A percentile compares a stretch with the other conserved stretches of the same genome.
Conservation (phyloP, 1,140 invertebrate genomes). For the Bemisia tabaci region DNA sequence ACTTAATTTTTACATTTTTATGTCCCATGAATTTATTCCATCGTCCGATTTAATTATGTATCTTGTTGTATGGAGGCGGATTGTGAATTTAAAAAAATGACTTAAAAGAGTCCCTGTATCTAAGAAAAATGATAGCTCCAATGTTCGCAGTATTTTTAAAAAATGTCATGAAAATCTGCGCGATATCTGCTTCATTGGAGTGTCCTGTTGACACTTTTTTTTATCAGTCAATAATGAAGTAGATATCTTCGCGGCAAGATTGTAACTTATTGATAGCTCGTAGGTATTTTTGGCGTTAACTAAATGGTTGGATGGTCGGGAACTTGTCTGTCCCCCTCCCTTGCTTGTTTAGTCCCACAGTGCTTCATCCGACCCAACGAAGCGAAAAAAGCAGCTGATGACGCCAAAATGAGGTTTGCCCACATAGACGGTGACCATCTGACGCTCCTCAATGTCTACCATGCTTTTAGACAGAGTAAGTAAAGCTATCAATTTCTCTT, state of each 20-base stretch:
- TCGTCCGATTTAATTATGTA: too few relatives aligned
- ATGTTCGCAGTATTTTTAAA: too few relatives aligned
- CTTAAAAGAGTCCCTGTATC: too few relatives aligned
- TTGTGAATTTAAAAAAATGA: too few relatives aligned
- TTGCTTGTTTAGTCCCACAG: conserved; percentile 71
- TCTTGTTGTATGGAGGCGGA: too few relatives aligned
- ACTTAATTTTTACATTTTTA: too few relatives aligned
- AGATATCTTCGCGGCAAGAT: conserved; percentile 24
- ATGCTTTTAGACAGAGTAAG: conserved; percentile 99
- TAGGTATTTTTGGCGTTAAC: conserved; percentile 35
- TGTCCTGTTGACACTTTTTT: too few relatives aligned
- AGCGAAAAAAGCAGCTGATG: conserved; percentile 96
- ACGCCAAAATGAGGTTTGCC: conserved; percentile 97
- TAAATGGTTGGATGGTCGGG: conserved; percentile 41
- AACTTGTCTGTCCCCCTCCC: conserved; percentile 31
- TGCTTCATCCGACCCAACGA: conserved; percentile 98
- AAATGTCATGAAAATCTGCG: too few relatives aligned
- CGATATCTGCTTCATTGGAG: too few relatives aligned
- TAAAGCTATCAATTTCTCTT: conserved; percentile 25
- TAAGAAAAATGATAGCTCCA: too few relatives aligned
- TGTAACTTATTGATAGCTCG: conserved; percentile 33
- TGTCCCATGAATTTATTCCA: too few relatives aligned
- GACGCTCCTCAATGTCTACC: conserved; percentile 86
- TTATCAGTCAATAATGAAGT: too few relatives aligned
- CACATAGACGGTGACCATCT: conserved; percentile 99